Base-by-base conservation (phyloP, 1,140 invertebrate genomes). In the Lepidurus couesii region DNA sequence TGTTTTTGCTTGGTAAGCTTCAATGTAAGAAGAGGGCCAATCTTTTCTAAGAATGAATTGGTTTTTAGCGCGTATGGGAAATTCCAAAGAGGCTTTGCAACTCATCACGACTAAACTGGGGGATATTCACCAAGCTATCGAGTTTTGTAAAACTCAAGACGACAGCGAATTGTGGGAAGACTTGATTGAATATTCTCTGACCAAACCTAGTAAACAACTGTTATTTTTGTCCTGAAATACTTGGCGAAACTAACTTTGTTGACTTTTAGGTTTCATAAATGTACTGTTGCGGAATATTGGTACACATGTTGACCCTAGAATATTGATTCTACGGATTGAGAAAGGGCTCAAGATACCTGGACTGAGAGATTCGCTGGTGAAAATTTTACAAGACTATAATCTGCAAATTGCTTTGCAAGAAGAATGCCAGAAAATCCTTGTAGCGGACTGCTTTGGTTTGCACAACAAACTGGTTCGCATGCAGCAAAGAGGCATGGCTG, bases 131-230 rank as follows among this genome's bases (percentile, higher is more conserved):
- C 91, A 94, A 86, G 97, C 97, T 0, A 97, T 99, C 77, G 90
- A 91, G 34, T 99, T 99, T 87, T 99, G 98, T 85, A 96, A 97
- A 85, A 95, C 98, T 84, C 95, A 98, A 81, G 92, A 97, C 83
- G 96, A 99, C 85, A 88, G 90, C 75, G 95, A 98, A 83, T 85
- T 99, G 8, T 99, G 98, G 98, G 91, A 93, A 80, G 92, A 97
- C 84, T 89, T 99, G 21, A 96, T 99, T 78, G 90, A 92, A 80
- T 92, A 95, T 83, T 95, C 95, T 0, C 87, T 96, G 3, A 90
- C 94, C 81, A 95, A 95, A 84, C 95, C 96, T 34, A 89, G 93
- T 89, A 89, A 47, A 75, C n/a, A 81, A 16, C 65, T 24, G 42
- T 43, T 44, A 44, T 73, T 34, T 7, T 75, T 77, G 11, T 43